phyloP scores from a whole-genome alignment of 2,113 vertebrate species.

The Siniperca chuatsi region DNA sequence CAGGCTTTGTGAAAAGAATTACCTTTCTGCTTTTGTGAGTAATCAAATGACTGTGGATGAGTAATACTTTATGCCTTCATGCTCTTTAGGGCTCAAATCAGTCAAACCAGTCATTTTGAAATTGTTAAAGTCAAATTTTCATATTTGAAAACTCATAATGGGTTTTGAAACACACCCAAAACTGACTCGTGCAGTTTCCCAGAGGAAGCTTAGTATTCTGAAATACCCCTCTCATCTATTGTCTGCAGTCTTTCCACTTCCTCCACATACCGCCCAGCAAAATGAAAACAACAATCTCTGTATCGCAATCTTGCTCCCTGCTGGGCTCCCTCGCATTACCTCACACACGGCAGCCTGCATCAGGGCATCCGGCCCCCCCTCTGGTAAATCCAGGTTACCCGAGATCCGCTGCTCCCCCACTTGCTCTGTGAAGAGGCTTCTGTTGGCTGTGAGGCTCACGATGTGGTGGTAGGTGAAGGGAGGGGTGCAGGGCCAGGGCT shows the following conservation, averaged over 20 bases:
- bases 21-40: constrained; percentile 37
- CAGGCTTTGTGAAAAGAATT: constrained; percentile 34
- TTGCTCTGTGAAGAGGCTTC: constrained; percentile 52
- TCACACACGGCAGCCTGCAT: constrained; percentile 64
- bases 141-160: constrained; percentile 24
- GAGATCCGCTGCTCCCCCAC: constrained; percentile 50
- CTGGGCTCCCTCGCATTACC: constrained; percentile 59
- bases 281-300: constrained; percentile 53
- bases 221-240: constrained; percentile 54
- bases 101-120: constrained; percentile 26
- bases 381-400: constrained; percentile 61
- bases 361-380: constrained; percentile 50
- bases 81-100: constrained; percentile 30
- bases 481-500: constrained; percentile 27
- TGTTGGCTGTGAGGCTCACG: constrained; percentile 53
- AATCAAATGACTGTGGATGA: constrained; percentile 26
- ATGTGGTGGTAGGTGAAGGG: constrained; percentile 55
- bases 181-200: constrained; percentile 19
- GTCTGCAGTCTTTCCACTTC: constrained; percentile 61
- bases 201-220: constrained; percentile 39
- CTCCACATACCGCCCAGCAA: constrained; percentile 55
- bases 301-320: constrained; percentile 44
- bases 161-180: constrained; percentile 20
- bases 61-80: constrained; percentile 17
- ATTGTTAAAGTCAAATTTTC: constrained; percentile 33